A percentile compares a stretch with the other conserved stretches of the same genome.
Evolutionary conservation across 2,888 invertebrate genomes (phyloP).

Genomic region (Diarsia brunnea): DNA sequence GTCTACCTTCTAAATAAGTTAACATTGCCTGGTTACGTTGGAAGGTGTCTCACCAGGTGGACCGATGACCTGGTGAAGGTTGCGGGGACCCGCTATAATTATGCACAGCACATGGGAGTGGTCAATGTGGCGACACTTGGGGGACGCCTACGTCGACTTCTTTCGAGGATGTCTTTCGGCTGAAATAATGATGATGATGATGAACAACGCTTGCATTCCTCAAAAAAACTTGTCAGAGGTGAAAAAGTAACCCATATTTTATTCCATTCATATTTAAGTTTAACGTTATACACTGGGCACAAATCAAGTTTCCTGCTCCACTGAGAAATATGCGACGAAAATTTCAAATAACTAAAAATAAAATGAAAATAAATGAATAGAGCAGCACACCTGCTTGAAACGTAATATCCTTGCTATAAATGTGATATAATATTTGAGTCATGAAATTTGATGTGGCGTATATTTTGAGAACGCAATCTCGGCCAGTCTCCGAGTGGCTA

Average conservation of each 20-base stretch:
- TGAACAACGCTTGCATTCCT: too few species aligned
- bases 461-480: conserved; percentile 44
- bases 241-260: not conserved
- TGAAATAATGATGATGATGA: too few species aligned
- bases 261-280: not conserved
- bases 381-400: not conserved
- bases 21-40: too few species aligned
- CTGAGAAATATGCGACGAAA: not conserved
- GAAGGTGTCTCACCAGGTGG: too few species aligned
- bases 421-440: conserved; percentile 8
- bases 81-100: too few species aligned
- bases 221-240: not conserved
- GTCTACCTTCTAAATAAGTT: too few species aligned
- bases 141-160: too few species aligned
- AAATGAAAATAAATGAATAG: conserved; percentile 11
- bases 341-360: not conserved
- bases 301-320: not conserved
- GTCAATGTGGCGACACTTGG: too few species aligned
- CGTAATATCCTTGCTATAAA: conserved; percentile 29
- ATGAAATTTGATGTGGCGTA: conserved; percentile 41
- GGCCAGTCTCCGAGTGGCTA: not conserved
- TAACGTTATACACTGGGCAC: too few species aligned
- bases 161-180: too few species aligned
- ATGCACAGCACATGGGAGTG: too few species aligned
- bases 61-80: too few species aligned